Conservation (phyloP, 1,140 invertebrate genomes). For the Drosophila serrata region DNA sequence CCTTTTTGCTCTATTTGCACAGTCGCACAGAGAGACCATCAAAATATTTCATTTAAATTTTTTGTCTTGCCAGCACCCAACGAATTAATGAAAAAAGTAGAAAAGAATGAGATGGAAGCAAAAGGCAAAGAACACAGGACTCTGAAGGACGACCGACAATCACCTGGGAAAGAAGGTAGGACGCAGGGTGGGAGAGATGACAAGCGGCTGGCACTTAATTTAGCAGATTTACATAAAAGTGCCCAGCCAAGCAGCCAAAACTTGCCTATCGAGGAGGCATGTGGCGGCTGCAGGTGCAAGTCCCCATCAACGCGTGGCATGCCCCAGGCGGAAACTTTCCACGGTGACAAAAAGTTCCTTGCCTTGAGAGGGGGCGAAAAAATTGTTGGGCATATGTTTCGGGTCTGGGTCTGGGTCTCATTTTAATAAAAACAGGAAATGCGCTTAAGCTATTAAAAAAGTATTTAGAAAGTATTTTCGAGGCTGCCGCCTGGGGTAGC, state of each 20-base stretch:
- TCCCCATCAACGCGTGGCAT: conserved; percentile 17
- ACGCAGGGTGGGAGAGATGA: conserved; percentile 20
- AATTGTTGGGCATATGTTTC: conserved; percentile 68
- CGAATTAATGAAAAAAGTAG: conserved; percentile 63
- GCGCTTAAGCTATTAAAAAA: conserved; percentile 84
- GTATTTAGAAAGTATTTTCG: conserved; percentile 78
- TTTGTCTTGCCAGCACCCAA: conserved; percentile 47
- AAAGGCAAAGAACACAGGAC: conserved; percentile 35
- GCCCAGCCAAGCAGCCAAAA: conserved; percentile 25
- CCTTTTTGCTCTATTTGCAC: conserved; percentile 29
- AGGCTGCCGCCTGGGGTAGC: conserved; percentile 35
- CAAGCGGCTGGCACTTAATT: conserved; percentile 75
- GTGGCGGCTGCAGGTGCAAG: conserved; percentile 65
- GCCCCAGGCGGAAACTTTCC: conserved; percentile 52
- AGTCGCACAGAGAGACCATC: conserved; percentile 34
- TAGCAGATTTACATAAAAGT: conserved; percentile 78
- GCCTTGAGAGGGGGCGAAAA: conserved; percentile 27
- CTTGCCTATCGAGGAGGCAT: conserved; percentile 23
- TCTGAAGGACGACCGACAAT: conserved; percentile 22
- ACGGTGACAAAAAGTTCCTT: conserved; percentile 74
- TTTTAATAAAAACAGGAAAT: conserved; percentile 80
- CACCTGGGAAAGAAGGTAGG: neutral
- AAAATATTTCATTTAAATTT: conserved; percentile 76
- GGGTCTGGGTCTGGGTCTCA: conserved; percentile 33
- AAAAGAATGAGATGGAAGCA: conserved; percentile 48